These are phyloP conservation scores for Scotopteryx bipunctaria DNA, from an alignment of 2,888 invertebrate species.

Conservation along the genomic window DNA sequence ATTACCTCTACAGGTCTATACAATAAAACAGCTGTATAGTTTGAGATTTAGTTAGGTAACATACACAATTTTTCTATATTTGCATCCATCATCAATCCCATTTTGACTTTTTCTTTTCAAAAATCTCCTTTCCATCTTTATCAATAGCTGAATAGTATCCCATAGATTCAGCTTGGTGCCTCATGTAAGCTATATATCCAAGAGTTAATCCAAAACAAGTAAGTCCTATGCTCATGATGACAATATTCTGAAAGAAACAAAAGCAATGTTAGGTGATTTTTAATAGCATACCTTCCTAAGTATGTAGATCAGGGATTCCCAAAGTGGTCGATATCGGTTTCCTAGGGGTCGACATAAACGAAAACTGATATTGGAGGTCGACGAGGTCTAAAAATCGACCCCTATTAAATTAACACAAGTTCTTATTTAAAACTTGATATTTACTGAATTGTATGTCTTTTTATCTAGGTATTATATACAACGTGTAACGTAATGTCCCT, in stretches of 20 bases:
- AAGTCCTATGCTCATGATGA: conserved; percentile 92
- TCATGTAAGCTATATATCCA: conserved; percentile 94
- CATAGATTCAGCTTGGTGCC: conserved; percentile 89
- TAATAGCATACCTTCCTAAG: no score
- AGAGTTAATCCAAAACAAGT: conserved; percentile 88
- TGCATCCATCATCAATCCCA: conserved; percentile 85
- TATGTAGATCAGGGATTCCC: no score
- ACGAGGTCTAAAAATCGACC: no score
- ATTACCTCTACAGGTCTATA: no score
- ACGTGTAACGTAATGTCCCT: no score
- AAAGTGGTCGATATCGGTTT: no score
- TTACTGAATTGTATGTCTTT: no score
- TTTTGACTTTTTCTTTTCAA: conserved; percentile 89
- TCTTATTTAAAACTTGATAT: no score
- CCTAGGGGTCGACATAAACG: no score
- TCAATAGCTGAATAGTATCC: conserved; percentile 92
- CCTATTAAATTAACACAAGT: no score
- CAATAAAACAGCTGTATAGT: neutral
- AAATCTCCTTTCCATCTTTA: conserved; percentile 89
- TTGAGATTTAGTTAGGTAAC: neutral
- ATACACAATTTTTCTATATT: neutral
- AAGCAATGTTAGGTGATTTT: conserved; percentile 7
- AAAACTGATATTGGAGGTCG: no score
- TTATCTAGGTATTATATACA: no score
- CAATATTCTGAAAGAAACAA: conserved; percentile 87